A percentile compares a stretch with the other conserved stretches of the same genome.
Conservation (phyloP, 2,888 invertebrate species). For the Hydropsyche betteni region DNA sequence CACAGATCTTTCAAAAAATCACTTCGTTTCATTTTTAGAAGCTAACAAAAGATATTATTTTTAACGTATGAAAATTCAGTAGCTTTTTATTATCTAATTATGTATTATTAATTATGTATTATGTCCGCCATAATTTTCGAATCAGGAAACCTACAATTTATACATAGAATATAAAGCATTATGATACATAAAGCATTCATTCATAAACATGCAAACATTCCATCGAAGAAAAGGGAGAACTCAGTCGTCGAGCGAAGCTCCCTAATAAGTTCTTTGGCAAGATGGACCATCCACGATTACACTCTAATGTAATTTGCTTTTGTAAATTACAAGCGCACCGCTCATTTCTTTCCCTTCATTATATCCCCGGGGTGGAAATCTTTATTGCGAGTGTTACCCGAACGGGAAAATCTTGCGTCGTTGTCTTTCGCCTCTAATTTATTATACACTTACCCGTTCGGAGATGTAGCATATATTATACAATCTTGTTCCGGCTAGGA, state of each 20-base stretch:
- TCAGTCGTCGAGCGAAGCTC: not conserved
- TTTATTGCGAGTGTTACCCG: slow-evolving; percentile 21
- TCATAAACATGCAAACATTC: not conserved
- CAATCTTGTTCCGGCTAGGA: not conserved
- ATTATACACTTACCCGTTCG: slow-evolving; percentile 7
- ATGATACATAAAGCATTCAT: not conserved
- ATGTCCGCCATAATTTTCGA: too few species aligned
- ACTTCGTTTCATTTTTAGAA: too few species aligned
- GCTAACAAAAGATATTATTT: too few species aligned
- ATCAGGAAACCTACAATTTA: too few species aligned
- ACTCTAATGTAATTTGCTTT: slow-evolving; percentile 38
- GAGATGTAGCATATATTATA: not conserved
- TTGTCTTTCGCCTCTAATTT: slow-evolving; percentile 26
- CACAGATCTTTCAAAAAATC: too few species aligned
- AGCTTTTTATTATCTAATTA: too few species aligned
- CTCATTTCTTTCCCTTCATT: slow-evolving; percentile 40
- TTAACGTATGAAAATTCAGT: too few species aligned
- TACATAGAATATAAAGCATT: too few species aligned
- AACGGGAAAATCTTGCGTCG: slow-evolving; percentile 2
- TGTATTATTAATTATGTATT: too few species aligned
- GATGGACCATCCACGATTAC: slow-evolving; percentile 36
- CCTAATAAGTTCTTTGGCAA: slow-evolving; percentile 35
- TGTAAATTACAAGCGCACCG: slow-evolving; percentile 37
- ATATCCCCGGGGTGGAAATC: slow-evolving; percentile 35
- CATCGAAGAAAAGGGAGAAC: not conserved